Base-by-base conservation (phyloP, 2,888 invertebrate species). In the Nesidiocoris tenuis region DNA sequence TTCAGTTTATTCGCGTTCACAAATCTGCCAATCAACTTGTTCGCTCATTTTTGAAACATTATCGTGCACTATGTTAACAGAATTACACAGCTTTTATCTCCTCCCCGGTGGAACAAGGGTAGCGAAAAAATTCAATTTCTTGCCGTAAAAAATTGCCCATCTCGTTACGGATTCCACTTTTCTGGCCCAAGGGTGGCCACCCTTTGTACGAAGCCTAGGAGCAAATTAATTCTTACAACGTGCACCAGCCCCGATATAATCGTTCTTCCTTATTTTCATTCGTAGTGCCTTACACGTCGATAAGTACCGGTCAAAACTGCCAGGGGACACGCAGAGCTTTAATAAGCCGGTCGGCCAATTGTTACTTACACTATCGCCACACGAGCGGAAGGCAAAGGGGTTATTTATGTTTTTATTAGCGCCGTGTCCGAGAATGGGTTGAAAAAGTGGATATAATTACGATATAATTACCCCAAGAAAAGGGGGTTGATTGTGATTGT, bases 401-500 rank as follows among this genome's bases (percentile, higher is more conserved):
- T 39, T 39, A 39, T 39, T 39, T 39, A 39, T 39, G 39, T 39
- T 39, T 39, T 39, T 39, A 39, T 39, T 39, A 39, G 39, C 39
- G 39, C 39, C 39, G 12, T 39, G 39, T 39, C 39, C 39, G 39
- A 39, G 39, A 39, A 39, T 39, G 39, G 39, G 39, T 39, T 39
- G 12, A 39, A 39, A 39, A 39, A 39, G 3, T 61, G 5, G 22
- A 64, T 61, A 39, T 63, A 74, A 74, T 74, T 74, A 74, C 72
- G 24, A 74, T 74, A 74, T 63, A 64, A 74, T 74, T 74, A 74
- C 24, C 22, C 5, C 39, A 3, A n/a, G n/a, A n/a, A n/a, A n/a
- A 67, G 39, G n/a, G 21, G 63, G 72, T 61, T 74, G 63, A 74
- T 74, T 74, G 72, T 63, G 72, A 74, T 63, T 74, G 63, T 74